Conservation (phyloP, 1,140 invertebrate species). For the Trichonephila clavata region DNA sequence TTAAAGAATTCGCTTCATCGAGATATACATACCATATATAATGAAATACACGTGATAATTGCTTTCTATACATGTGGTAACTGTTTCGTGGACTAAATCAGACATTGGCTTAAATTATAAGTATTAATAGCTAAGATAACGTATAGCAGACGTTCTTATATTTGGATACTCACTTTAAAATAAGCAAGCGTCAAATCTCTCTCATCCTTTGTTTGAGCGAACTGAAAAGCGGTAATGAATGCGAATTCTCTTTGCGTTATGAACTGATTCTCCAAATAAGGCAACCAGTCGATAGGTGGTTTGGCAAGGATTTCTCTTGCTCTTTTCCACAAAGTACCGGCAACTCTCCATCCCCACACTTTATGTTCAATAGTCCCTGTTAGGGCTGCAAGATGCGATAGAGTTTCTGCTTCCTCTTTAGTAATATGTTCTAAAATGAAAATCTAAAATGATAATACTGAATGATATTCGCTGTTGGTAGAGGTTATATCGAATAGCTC, state of each 20-base stretch:
- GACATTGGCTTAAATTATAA: too few relatives aligned
- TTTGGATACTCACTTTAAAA: neutral
- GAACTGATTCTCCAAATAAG: constrained; percentile 20
- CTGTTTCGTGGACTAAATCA: too few relatives aligned
- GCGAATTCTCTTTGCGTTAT: constrained; percentile 25
- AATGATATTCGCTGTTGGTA: too few relatives aligned
- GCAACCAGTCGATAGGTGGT: neutral
- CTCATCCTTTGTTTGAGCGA: constrained; percentile 7
- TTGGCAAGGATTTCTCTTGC: neutral
- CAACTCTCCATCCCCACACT: neutral
- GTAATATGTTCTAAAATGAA: neutral
- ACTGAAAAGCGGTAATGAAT: constrained; percentile 46
- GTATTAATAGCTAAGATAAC: too few relatives aligned
- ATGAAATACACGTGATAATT: too few relatives aligned
- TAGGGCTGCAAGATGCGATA: neutral
- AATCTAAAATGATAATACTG: too few relatives aligned
- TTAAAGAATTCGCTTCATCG: too few relatives aligned
- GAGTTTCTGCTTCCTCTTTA: neutral
- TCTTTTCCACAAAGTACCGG: constrained; percentile 13
- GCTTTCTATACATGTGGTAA: too few relatives aligned
- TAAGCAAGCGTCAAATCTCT: neutral
- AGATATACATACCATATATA: too few relatives aligned
- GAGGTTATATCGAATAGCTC: too few relatives aligned
- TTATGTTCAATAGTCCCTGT: constrained; percentile 9
- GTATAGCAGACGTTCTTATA: too few relatives aligned